Percentiles rank a stretch among this genome's conserved stretches.
phyloP scores from a whole-genome alignment of 2,113 vertebrate species.

The Gorsachius goisagi region DNA sequence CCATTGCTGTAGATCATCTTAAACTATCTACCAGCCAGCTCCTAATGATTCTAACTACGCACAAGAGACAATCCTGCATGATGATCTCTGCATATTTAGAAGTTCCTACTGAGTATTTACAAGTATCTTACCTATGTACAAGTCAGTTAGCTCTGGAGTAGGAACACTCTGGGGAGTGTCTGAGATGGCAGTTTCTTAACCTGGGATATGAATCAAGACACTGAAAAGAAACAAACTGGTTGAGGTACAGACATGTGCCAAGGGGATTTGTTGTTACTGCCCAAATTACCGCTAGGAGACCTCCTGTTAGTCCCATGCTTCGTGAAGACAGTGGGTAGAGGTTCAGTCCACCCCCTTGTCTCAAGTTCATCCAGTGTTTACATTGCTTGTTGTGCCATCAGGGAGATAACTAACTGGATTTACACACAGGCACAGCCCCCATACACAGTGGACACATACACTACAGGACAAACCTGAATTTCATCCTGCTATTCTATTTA shows the following conservation, averaged over 20 bases:
- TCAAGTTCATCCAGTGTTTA: background rate
- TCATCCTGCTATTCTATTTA: background rate
- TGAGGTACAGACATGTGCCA: background rate
- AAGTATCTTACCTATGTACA: background rate
- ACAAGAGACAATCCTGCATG: background rate
- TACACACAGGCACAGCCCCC: fast-evolving
- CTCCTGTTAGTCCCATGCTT: fast-evolving
- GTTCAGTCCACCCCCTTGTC: background rate
- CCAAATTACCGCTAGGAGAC: background rate
- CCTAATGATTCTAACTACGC: background rate
- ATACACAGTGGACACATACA: background rate
- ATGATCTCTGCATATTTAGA: background rate
- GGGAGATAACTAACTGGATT: background rate
- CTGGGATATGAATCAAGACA: background rate
- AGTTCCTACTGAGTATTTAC: background rate
- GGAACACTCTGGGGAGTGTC: background rate
- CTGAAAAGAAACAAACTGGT: background rate
- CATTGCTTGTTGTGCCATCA: background rate
- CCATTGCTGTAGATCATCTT: background rate
- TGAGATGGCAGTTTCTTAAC: background rate
- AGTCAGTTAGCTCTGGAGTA: background rate
- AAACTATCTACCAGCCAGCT: background rate
- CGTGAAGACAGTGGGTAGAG: background rate
- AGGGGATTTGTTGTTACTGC: background rate
- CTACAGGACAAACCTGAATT: background rate